Conservation (phyloP, 2,797 vertebrate genomes). For the Pseudomugil tenellus region DNA sequence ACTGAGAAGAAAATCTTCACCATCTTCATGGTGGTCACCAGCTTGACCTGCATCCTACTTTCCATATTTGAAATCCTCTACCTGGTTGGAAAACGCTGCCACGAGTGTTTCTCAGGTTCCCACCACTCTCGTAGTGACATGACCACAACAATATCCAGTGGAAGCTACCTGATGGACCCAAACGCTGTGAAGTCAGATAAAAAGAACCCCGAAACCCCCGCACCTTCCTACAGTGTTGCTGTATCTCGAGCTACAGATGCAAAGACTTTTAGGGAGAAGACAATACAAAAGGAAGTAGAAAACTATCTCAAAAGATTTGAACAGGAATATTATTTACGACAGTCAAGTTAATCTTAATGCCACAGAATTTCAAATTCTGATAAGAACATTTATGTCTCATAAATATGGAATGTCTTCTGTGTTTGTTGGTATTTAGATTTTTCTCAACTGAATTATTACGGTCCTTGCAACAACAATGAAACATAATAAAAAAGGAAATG, state of each 20-base stretch:
- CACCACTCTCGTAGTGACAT: slow-evolving; percentile 37
- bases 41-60: slow-evolving; percentile 86
- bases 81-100: slow-evolving; percentile 86
- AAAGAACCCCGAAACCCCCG: slow-evolving; percentile 46
- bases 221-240: slow-evolving; percentile 57
- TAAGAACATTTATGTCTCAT: slow-evolving; percentile 17
- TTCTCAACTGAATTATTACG: slow-evolving; percentile 7
- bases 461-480: not conserved
- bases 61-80: slow-evolving; percentile 87
- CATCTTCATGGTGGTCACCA: slow-evolving; percentile 90
- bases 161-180: slow-evolving; percentile 60
- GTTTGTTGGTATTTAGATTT: slow-evolving; percentile 12
- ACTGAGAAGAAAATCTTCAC: slow-evolving; percentile 93
- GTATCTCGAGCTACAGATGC: slow-evolving; percentile 28
- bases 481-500: slow-evolving; percentile 7
- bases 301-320: slow-evolving; percentile 33
- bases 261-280: slow-evolving; percentile 22
- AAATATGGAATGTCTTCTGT: slow-evolving; percentile 32
- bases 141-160: slow-evolving; percentile 57
- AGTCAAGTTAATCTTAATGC: not conserved
- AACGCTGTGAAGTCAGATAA: slow-evolving; percentile 41
- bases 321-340: slow-evolving; percentile 13
- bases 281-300: slow-evolving; percentile 2
- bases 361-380: slow-evolving; percentile 13
- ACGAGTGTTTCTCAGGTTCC: slow-evolving; percentile 48